Evolutionary conservation across 2,797 vertebrate species (phyloP).

Genomic region (Crax fasciolata): DNA sequence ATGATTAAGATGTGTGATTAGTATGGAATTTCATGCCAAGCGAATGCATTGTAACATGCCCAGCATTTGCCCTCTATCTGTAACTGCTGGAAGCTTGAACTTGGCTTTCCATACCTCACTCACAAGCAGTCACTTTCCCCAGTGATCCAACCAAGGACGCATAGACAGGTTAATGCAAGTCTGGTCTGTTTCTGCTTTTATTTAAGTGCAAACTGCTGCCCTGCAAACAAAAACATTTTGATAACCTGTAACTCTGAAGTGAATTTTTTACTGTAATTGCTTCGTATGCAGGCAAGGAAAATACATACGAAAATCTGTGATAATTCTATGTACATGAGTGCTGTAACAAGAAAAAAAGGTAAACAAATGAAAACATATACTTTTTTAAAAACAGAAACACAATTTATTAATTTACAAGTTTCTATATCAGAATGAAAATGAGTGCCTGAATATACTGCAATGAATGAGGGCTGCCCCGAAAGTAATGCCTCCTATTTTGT

Average conservation of each 20-base stretch:
- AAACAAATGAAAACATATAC: not conserved
- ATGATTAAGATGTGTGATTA: slow-evolving; percentile 1
- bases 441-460: not conserved
- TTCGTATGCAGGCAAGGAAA: not conserved
- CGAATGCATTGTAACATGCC: not conserved
- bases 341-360: not conserved
- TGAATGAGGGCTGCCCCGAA: not conserved
- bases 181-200: slow-evolving; percentile 19
- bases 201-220: not conserved
- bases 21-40: not conserved
- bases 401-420: not conserved
- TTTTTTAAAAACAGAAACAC: not conserved
- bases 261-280: not conserved
- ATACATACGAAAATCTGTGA: not conserved
- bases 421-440: not conserved
- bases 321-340: not conserved
- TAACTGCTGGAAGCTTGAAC: slow-evolving; percentile 11
- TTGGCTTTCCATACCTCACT: slow-evolving; percentile 33
- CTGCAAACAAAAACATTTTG: slow-evolving; percentile 4
- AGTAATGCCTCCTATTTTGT: not conserved
- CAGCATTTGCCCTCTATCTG: not conserved
- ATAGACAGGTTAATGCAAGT: not conserved
- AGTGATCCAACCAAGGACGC: not conserved
- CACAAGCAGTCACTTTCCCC: not conserved
- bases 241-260: not conserved